Evolutionary conservation across 1,140 invertebrate genomes (phyloP).

Genomic region (Lepidurus couesii): DNA sequence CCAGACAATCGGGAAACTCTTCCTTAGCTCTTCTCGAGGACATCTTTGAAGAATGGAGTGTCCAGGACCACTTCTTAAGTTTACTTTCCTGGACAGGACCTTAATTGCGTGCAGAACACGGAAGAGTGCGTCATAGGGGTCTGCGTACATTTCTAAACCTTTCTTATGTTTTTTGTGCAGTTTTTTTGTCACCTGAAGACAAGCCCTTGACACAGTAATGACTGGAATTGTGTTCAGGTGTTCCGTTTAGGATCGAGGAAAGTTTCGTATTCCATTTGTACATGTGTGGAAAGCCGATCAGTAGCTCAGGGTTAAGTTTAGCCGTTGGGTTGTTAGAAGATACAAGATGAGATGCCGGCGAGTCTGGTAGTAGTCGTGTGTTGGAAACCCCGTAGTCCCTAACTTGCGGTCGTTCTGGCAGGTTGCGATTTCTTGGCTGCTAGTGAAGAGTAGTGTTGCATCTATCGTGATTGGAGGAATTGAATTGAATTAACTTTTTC

Average conservation of each 20-base stretch:
- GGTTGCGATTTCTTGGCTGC: not conserved
- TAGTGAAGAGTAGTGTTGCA: not conserved
- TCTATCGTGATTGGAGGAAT: not conserved
- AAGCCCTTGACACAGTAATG: no score
- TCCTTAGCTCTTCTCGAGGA: slow-evolving; percentile 4
- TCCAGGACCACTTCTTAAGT: no score
- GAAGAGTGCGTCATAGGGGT: no score
- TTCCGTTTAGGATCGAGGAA: not conserved
- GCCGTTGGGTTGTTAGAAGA: not conserved
- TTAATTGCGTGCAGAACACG: no score
- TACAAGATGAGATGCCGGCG: not conserved
- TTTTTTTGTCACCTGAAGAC: no score
- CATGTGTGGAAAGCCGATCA: not conserved
- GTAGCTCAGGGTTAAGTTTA: slow-evolving; percentile 1
- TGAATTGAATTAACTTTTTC: not conserved
- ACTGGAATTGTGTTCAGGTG: no score
- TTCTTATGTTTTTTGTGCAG: no score
- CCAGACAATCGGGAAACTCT: not conserved
- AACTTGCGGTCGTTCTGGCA: not conserved
- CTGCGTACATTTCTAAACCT: no score
- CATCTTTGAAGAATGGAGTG: not conserved
- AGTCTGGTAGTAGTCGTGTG: not conserved
- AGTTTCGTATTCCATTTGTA: not conserved
- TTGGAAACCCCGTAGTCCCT: not conserved
- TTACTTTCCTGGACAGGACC: no score